Conservation (phyloP, 2,113 vertebrate species). For the Epinephelus cyanopodus region DNA sequence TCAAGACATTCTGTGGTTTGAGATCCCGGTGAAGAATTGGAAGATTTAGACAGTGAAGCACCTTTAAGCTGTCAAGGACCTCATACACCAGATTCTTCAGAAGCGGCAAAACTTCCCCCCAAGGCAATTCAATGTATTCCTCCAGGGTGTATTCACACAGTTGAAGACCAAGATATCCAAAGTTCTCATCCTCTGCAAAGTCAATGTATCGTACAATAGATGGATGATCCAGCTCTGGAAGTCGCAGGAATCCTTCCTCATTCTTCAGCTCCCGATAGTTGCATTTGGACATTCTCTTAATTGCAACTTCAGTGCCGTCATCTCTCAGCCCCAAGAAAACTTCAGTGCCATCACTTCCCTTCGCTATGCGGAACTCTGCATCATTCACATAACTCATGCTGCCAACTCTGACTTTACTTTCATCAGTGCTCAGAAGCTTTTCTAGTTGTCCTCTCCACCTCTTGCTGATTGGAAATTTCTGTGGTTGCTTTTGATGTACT, state of each 20-base stretch:
- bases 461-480: not conserved
- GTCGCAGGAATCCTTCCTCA: slow-evolving; percentile 63
- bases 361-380: slow-evolving; percentile 52
- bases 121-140: slow-evolving; percentile 53
- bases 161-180: slow-evolving; percentile 80
- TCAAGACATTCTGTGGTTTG: slow-evolving; percentile 82
- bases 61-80: slow-evolving; percentile 63
- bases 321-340: slow-evolving; percentile 71
- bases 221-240: slow-evolving; percentile 58
- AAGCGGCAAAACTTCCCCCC: slow-evolving; percentile 22
- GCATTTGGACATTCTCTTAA: slow-evolving; percentile 65
- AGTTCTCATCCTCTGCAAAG: slow-evolving; percentile 63
- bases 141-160: slow-evolving; percentile 82
- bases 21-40: slow-evolving; percentile 77
- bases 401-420: slow-evolving; percentile 8
- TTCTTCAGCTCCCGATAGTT: slow-evolving; percentile 70
- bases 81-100: not conserved
- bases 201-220: slow-evolving; percentile 76
- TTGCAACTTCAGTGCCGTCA: slow-evolving; percentile 73
- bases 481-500: not conserved
- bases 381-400: slow-evolving; percentile 45
- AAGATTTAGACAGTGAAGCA: slow-evolving; percentile 60
- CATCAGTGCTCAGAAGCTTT: not conserved
- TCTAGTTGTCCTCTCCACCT: slow-evolving; percentile 59
- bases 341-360: slow-evolving; percentile 69